Conservation (phyloP, 2,888 invertebrate genomes). For the Tenthredo notha region DNA sequence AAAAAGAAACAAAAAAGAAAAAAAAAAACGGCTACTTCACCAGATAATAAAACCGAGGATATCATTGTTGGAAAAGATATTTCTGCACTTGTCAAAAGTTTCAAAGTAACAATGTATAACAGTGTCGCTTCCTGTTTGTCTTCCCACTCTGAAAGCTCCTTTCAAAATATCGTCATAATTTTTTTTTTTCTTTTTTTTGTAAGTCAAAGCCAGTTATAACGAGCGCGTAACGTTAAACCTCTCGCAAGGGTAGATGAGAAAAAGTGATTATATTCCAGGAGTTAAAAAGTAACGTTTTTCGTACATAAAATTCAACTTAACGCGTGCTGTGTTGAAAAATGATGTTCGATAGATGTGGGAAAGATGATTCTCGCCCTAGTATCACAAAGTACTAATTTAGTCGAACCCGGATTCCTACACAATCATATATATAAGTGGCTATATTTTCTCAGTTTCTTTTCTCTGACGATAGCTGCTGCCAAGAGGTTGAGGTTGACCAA, state of each 20-base stretch:
- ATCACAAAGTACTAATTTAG: too few relatives aligned
- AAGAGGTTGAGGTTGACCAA: constrained; percentile 18
- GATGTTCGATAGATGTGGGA: too few relatives aligned
- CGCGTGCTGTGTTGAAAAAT: too few relatives aligned
- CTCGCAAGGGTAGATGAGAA: background rate
- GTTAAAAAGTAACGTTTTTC: background rate
- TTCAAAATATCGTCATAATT: background rate
- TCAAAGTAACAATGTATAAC: background rate
- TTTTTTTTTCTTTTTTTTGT: too few relatives aligned
- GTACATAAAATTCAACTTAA: too few relatives aligned
- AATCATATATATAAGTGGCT: background rate
- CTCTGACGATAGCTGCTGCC: background rate
- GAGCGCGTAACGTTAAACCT: background rate
- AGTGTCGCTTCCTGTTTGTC: background rate
- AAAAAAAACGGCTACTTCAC: background rate
- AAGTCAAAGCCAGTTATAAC: background rate
- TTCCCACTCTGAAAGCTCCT: background rate
- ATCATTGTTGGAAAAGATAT: background rate
- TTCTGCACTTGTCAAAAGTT: background rate
- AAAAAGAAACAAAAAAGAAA: background rate
- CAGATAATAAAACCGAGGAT: background rate
- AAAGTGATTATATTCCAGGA: background rate
- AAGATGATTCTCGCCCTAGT: too few relatives aligned
- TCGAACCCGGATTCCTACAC: background rate
- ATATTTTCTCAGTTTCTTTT: background rate